Conservation (phyloP, 2,113 vertebrate species). For the Chaetodon trifascialis region DNA sequence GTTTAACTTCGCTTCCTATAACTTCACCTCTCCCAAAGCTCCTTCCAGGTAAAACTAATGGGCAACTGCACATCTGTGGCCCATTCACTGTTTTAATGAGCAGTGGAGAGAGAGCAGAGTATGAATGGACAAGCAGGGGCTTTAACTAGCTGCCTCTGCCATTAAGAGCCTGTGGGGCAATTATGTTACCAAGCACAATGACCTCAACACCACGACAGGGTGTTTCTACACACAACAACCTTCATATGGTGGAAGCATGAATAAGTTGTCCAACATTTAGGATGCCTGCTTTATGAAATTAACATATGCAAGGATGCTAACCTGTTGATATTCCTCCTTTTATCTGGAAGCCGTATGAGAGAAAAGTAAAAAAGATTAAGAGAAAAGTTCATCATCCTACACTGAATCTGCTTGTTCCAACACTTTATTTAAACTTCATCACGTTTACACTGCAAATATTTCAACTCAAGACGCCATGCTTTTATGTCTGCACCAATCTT, state of each 20-base stretch:
- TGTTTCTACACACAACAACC: conserved; percentile 49
- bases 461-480: neutral
- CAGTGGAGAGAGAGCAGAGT: conserved; percentile 40
- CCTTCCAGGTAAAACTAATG: conserved; percentile 74
- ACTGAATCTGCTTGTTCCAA: neutral
- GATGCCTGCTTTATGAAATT: too few relatives aligned
- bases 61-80: conserved; percentile 77
- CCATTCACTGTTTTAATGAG: conserved; percentile 81
- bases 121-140: conserved; percentile 80
- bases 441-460: neutral
- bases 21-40: conserved; percentile 60
- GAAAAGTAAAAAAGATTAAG: neutral
- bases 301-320: neutral
- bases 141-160: conserved; percentile 77
- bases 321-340: neutral
- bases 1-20: conserved; percentile 56
- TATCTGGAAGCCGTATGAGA: neutral
- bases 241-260: neutral
- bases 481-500: neutral
- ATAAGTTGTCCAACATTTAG: neutral
- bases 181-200: conserved; percentile 69
- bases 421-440: neutral
- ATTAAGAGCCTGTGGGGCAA: conserved; percentile 73
- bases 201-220: conserved; percentile 54
- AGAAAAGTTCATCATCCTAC: neutral